Evolutionary conservation across 2,888 invertebrate genomes (phyloP).

Genomic region (Synergus gifuensis): DNA sequence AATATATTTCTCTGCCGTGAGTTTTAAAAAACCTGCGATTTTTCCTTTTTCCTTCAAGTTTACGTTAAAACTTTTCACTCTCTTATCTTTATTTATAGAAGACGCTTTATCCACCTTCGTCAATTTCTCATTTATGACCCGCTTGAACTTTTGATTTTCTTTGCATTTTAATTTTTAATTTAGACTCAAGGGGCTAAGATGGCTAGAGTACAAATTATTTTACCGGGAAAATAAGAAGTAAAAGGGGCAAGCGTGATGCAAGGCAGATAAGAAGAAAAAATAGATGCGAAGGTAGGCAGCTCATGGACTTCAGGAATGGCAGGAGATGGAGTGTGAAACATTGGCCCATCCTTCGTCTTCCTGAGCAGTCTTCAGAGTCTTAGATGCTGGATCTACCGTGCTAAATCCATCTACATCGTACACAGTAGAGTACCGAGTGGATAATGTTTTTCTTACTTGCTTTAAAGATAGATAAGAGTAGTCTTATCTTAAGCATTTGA

Average conservation of each 20-base stretch:
- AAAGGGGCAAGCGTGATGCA: neutral
- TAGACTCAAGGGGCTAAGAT: constrained; percentile 24
- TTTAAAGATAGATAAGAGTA: neutral
- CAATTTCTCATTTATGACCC: neutral
- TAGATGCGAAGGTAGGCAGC: neutral
- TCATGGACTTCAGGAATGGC: constrained; percentile 57
- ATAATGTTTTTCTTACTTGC: neutral
- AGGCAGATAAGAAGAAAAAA: neutral
- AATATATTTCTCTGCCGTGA: neutral
- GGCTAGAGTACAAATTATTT: constrained; percentile 44
- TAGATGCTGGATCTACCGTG: constrained; percentile 57
- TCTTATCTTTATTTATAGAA: no score
- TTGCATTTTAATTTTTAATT: neutral
- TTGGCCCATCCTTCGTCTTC: constrained; percentile 64
- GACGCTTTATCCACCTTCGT: no score
- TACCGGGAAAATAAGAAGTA: constrained; percentile 23
- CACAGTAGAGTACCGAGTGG: neutral
- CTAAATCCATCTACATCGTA: constrained; percentile 32
- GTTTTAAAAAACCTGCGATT: neutral
- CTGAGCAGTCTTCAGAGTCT: constrained; percentile 45
- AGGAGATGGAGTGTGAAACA: constrained; percentile 71
- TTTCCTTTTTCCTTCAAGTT: neutral
- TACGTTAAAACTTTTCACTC: neutral
- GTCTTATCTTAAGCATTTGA: neutral
- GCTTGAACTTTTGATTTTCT: neutral